Conservation (phyloP, 1,140 invertebrate genomes). For the Physella acuta region DNA sequence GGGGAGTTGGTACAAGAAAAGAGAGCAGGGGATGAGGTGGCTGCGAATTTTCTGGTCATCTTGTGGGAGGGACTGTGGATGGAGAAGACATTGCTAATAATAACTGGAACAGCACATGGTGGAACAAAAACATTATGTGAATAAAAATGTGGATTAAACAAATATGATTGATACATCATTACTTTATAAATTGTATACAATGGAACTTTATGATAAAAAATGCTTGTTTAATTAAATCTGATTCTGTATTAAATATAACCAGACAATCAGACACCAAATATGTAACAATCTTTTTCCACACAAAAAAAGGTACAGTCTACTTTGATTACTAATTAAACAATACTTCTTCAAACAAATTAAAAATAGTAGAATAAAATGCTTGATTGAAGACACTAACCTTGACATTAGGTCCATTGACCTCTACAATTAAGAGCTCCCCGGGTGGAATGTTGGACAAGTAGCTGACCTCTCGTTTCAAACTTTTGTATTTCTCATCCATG, state of each 20-base stretch:
- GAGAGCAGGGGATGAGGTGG: slow-evolving; percentile 54
- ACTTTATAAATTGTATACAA: no score
- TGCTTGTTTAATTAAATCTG: no score
- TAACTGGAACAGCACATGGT: no score
- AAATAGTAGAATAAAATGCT: neutral
- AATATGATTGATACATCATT: no score
- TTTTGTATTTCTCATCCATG: slow-evolving; percentile 75
- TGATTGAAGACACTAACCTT: slow-evolving; percentile 58
- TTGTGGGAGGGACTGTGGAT: slow-evolving; percentile 57
- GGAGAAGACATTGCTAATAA: neutral
- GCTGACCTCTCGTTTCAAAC: slow-evolving; percentile 72
- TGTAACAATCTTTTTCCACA: neutral
- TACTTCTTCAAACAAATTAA: neutral
- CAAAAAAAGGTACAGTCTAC: neutral
- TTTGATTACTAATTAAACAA: neutral
- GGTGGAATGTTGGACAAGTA: slow-evolving; percentile 68
- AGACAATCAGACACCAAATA: neutral
- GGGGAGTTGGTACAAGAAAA: slow-evolving; percentile 65
- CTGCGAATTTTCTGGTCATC: slow-evolving; percentile 64
- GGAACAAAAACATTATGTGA: no score
- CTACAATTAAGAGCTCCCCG: slow-evolving; percentile 70
- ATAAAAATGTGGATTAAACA: no score
- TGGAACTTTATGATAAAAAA: no score
- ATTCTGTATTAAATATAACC: no score
- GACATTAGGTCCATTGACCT: slow-evolving; percentile 71